A percentile compares a stretch with the other conserved stretches of the same genome.
Evolutionary conservation across 2,888 invertebrate species (phyloP).

Genomic region (Eumacrocentrus americanus): DNA sequence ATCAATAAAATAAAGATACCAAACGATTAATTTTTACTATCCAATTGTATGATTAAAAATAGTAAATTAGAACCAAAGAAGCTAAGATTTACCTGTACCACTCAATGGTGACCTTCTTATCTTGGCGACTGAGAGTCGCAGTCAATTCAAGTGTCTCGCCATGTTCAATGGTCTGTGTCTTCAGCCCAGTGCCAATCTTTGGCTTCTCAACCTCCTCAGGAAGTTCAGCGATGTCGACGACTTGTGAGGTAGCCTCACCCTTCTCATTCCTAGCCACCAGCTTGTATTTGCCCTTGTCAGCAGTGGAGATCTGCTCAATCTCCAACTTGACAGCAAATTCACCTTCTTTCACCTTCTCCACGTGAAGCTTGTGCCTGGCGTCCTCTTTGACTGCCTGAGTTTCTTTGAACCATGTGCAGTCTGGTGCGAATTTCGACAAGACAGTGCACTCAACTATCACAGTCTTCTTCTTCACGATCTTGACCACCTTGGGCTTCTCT

Average conservation of each 20-base stretch:
- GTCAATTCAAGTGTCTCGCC: constrained; percentile 81
- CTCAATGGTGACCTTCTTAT: constrained; percentile 80
- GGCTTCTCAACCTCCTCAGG: constrained; percentile 82
- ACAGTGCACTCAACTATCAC: constrained; percentile 94
- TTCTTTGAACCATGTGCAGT: constrained; percentile 94
- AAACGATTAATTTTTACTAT: constrained; percentile 15
- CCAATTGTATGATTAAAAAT: neutral
- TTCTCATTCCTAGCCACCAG: constrained; percentile 91
- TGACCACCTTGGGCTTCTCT: constrained; percentile 90
- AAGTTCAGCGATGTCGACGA: constrained; percentile 84
- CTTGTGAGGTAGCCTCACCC: constrained; percentile 88
- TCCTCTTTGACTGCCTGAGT: constrained; percentile 77
- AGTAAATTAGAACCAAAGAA: too few species aligned
- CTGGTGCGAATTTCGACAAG: constrained; percentile 90
- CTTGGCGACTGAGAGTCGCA: constrained; percentile 74
- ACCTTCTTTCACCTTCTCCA: constrained; percentile 84
- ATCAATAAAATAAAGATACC: constrained; percentile 11
- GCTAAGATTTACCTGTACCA: constrained; percentile 82
- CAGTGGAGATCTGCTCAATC: constrained; percentile 80
- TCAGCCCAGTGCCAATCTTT: constrained; percentile 77
- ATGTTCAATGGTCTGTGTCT: constrained; percentile 74
- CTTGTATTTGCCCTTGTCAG: constrained; percentile 89
- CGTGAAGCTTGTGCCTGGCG: constrained; percentile 75
- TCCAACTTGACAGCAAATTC: constrained; percentile 91
- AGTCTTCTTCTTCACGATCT: constrained; percentile 89